Percentiles rank a stretch among this genome's conserved stretches.
Conservation (phyloP, 1,140 invertebrate species). For the Ctenoplectra terminalis region DNA sequence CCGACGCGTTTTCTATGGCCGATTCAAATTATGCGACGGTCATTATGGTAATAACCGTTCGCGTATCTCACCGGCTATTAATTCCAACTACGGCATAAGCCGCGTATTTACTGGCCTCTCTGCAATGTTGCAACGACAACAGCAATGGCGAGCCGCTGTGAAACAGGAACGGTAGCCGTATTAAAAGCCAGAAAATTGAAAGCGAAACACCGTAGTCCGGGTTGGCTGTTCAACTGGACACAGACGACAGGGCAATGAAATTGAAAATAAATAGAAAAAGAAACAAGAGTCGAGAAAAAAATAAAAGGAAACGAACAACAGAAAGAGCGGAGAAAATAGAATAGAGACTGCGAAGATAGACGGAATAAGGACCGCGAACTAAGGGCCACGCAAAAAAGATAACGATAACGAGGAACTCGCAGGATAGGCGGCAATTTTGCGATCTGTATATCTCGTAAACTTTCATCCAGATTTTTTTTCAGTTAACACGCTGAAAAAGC, state of each 20-base stretch:
- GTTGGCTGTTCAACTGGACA: constrained; percentile 51
- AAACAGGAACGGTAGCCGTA: constrained; percentile 40
- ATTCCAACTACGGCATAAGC: constrained; percentile 60
- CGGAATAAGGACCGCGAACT: not conserved
- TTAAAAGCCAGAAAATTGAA: constrained; percentile 68
- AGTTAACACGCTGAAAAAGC: constrained; percentile 44
- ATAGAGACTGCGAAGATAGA: not conserved
- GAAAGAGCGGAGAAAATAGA: too few relatives aligned
- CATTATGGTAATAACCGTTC: constrained; percentile 70
- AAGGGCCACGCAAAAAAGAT: not conserved
- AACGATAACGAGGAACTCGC: constrained; percentile 10
- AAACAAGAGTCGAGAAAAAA: not conserved
- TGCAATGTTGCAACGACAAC: not conserved
- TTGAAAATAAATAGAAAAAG: not conserved
- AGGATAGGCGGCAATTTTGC: constrained; percentile 9
- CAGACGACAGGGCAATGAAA: not conserved
- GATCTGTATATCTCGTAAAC: constrained; percentile 32
- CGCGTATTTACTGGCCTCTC: constrained; percentile 55
- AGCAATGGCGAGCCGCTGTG: not conserved
- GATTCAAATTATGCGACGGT: constrained; percentile 63
- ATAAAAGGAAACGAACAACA: not conserved
- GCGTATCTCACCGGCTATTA: constrained; percentile 65
- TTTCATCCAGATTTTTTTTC: constrained; percentile 50
- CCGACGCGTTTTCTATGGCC: constrained; percentile 52
- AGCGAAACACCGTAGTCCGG: constrained; percentile 52